Evolutionary conservation across 2,113 vertebrate species (phyloP), one percentile per base, ranked within the genome.

Genomic region (Benthochromis sp.): DNA sequence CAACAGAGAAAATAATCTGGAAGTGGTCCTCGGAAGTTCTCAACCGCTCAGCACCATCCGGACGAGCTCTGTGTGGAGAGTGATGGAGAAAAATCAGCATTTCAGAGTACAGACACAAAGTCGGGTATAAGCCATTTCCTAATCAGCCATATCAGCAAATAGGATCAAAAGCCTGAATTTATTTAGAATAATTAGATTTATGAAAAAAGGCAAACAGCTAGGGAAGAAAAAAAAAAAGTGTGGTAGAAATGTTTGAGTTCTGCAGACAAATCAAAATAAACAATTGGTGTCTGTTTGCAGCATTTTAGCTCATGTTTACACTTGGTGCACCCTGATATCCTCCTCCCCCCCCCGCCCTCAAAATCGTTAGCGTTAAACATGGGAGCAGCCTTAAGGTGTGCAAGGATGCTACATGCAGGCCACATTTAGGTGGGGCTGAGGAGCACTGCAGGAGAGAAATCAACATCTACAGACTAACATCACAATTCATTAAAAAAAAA

Each of bases 41-140:
- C 96, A 98, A 87, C 97, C 97, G 7, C 96, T 98, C 97, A 98
- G 96, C 94, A 98, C 97, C 98, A 98, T 97, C 89, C 97, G 96
- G 93, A 98, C 97, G 3, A 98, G 97, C 93, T 98, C 98, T 98
- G 97, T 47, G 38, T 66, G 9, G 40, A 86, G 34, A 91, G 27
- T 50, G 21, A 81, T 6, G 9, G 82, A 85, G 36, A 84, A 14
- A 76, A 40, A 73, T 84, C 36, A 66, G 69, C 12, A 24, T 76
- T 21, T 73, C 52, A 45, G 71, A 81, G 78, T 63, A 19, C 54
- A 63, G 57, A 40, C 53, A 47, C 36, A 63, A 81, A 55, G 6
- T 19, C 13, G n/a, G 29, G 73, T 19, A 57, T 2, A 7, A 86
- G n/a, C 53, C 13, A 29, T 53, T n/a, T 78, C 45, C 54, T 47